Conservation (phyloP, 23 tunicate species). For the Diplosoma virens region DNA sequence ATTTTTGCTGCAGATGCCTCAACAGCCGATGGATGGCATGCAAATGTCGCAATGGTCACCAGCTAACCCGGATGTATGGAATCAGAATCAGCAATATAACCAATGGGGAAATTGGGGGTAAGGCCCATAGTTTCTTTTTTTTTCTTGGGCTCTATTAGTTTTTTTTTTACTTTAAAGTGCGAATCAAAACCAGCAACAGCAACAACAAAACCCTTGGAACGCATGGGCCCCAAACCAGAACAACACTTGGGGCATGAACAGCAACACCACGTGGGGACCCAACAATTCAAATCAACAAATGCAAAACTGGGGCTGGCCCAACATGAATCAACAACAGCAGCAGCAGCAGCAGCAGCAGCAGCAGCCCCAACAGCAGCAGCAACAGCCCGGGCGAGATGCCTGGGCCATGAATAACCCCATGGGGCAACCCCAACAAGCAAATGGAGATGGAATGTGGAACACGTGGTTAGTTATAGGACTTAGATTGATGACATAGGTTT, state of each 20-base stretch:
- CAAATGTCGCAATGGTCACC: slow-evolving; percentile 70
- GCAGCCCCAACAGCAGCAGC: slow-evolving; percentile 33
- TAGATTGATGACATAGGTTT: too few relatives aligned
- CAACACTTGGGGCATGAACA: slow-evolving; percentile 22
- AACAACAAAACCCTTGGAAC: slow-evolving; percentile 58
- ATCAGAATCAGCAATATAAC: slow-evolving; percentile 46
- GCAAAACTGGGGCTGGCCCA: slow-evolving; percentile 79
- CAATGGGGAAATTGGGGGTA: slow-evolving; percentile 64
- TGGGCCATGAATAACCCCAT: slow-evolving; percentile 53
- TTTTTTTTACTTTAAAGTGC: background rate
- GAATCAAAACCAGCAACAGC: slow-evolving; percentile 24
- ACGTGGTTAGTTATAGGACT: slow-evolving; percentile 33
- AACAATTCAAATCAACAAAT: slow-evolving; percentile 37
- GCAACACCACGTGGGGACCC: slow-evolving; percentile 59
- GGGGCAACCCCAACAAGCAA: slow-evolving; percentile 10
- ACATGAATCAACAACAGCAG: slow-evolving; percentile 25
- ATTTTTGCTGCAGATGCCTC: slow-evolving; percentile 9
- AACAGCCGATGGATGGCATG: slow-evolving; percentile 32
- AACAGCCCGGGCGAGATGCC: slow-evolving; percentile 47
- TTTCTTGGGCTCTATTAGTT: too few relatives aligned
- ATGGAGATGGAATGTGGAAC: slow-evolving; percentile 67
- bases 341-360: slow-evolving; percentile 57
- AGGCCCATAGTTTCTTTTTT: too few relatives aligned
- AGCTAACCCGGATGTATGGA: slow-evolving; percentile 54
- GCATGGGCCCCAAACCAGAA: slow-evolving; percentile 25